Percentiles rank a stretch among this genome's conserved stretches.
Evolutionary conservation across 2,888 invertebrate genomes (phyloP).

Genomic region (Colletes collaris): DNA sequence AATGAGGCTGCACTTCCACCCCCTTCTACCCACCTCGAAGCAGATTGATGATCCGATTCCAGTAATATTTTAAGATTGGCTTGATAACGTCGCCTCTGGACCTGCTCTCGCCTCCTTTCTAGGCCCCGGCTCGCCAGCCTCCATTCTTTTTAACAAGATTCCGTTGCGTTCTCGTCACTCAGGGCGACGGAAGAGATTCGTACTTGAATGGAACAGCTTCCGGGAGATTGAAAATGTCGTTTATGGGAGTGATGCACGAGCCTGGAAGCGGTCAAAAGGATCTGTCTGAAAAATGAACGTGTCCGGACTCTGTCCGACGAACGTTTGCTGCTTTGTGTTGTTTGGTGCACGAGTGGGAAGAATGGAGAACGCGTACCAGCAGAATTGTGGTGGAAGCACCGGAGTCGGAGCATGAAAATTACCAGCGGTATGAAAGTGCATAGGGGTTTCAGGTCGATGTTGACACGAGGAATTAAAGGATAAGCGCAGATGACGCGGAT

Average conservation of each 20-base stretch:
- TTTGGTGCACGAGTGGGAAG: too few relatives aligned
- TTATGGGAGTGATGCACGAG: too few relatives aligned
- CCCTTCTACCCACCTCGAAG: conserved; percentile 15
- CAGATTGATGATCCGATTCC: conserved; percentile 56
- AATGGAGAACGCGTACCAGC: neutral
- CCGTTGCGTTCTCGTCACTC: neutral
- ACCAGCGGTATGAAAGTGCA: conserved; percentile 21
- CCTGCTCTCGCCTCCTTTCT: neutral
- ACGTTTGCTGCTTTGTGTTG: neutral
- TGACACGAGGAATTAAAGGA: conserved; percentile 44
- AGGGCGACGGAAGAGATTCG: neutral
- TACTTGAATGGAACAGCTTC: too few relatives aligned
- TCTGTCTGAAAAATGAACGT: too few relatives aligned
- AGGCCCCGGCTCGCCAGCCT: neutral
- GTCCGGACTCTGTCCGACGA: too few relatives aligned
- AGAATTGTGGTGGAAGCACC: conserved; percentile 6
- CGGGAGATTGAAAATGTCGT: too few relatives aligned
- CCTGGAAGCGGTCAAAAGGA: too few relatives aligned
- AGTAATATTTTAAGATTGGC: conserved; percentile 45
- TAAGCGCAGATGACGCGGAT: conserved; percentile 20
- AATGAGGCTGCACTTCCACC: conserved; percentile 45
- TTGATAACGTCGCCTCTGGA: conserved; percentile 22
- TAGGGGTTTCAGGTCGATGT: conserved; percentile 12
- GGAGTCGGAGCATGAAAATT: conserved; percentile 41
- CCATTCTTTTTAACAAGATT: neutral